A percentile compares a stretch with the other conserved stretches of the same genome.
Conservation (phyloP, 2,113 vertebrate genomes). For the Salvelinus sp. region DNA sequence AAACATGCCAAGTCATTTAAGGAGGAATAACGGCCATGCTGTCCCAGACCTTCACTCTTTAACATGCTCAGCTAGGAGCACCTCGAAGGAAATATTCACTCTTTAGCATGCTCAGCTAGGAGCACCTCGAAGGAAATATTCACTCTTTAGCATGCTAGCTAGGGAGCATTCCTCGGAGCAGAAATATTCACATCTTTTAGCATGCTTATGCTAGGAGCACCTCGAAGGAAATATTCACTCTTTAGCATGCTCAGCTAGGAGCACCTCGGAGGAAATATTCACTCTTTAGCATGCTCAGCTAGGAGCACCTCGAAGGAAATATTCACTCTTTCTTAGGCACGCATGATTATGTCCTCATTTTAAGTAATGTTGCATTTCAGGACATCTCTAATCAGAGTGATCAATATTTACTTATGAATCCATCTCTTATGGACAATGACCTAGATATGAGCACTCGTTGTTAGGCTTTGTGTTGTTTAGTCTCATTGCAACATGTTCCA, state of each 20-base stretch:
- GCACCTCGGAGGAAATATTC: too few species aligned
- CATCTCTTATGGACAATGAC: not conserved
- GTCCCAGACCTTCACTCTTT: constrained; percentile 59
- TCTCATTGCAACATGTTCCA: constrained; percentile 21
- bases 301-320: too few species aligned
- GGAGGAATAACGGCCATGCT: constrained; percentile 68
- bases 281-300: too few species aligned
- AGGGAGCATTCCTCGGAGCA: too few species aligned
- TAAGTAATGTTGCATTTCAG: not conserved
- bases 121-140: not conserved
- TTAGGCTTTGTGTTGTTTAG: not conserved
- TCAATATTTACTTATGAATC: not conserved
- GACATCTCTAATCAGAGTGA: not conserved
- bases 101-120: constrained; percentile 34
- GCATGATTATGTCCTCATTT: not conserved
- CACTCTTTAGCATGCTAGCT: constrained; percentile 33
- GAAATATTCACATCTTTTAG: constrained; percentile 8
- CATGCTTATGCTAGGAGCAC: too few species aligned
- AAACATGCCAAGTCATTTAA: constrained; percentile 79
- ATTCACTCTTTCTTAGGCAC: constrained; percentile 15
- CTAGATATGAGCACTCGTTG: not conserved
- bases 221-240: too few species aligned
- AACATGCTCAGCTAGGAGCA: constrained; percentile 29
- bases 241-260: too few species aligned
- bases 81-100: constrained; percentile 2